Evolutionary conservation across 2,113 vertebrate species (phyloP), one percentile per base, ranked within the genome.

Genomic region (Tragulus kanchil): DNA sequence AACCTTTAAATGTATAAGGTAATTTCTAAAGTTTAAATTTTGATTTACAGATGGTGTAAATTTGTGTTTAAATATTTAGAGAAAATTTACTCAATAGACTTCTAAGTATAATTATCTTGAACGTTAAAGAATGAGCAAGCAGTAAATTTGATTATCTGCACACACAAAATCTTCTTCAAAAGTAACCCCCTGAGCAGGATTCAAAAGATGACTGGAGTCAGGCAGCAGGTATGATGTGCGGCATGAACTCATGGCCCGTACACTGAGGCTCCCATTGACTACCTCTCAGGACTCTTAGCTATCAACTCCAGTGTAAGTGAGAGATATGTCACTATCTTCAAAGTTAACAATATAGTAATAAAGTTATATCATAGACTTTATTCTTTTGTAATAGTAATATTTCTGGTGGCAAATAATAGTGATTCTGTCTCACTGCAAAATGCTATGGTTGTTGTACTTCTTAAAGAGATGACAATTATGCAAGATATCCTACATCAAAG

Each of bases 191-290:
- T 21, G 19, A 5, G 13, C 16, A 28, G 54, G 21, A 42, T 28
- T 75, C 26, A 7, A 14, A 17, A 75, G 50, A 11, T 8, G 6
- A 19, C 13, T 90, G 19, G 7, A 21, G 61, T 9, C 54, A 31
- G 52, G 3, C 36, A 12, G 10, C 2, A 15, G 52, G 2, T 31
- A 11, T 9, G n/a, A 59, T 2, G 16, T 28, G 48, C n/a, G 67
- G 8, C 12, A 0, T 3, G 8, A 11, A 59, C 19, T 61, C 5
- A 6, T 2, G 19, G 13, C 25, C 9, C 48, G 10, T 42, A 15
- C 4, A 23, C 3, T 42, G 6, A 1, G 1, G 1, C n/a, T 3
- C 77, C 50, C 1, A 28, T 11, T 62, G 42, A 62, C 13, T 3
- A 25, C 0, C 1, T 12, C 31, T 10, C 52, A 26, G 36, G 42